phyloP scores from a whole-genome alignment of 2,888 invertebrate genomes.

The Parnassius smintheus region DNA sequence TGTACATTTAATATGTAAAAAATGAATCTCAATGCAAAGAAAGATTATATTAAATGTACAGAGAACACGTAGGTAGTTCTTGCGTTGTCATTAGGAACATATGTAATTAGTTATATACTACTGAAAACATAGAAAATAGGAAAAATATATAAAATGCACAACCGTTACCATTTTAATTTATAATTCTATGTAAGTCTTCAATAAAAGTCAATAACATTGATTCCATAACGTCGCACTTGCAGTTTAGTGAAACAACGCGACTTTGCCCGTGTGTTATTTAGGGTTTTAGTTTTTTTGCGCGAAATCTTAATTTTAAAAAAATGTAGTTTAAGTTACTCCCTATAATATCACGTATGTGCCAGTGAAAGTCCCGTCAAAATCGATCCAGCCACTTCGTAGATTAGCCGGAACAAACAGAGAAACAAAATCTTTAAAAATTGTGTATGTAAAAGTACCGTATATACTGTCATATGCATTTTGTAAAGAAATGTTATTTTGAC shows the following conservation, averaged over 20 bases:
- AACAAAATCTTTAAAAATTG: too few species aligned
- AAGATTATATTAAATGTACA: conserved; percentile 60
- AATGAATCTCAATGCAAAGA: conserved; percentile 55
- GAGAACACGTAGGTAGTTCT: conserved; percentile 44
- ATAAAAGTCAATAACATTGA: conserved; percentile 32
- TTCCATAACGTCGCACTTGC: conserved; percentile 1
- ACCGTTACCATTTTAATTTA: conserved; percentile 52
- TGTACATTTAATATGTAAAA: conserved; percentile 55
- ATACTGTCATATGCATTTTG: too few species aligned
- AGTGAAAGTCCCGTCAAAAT: too few species aligned
- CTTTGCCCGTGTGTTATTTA: too few species aligned
- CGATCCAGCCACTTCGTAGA: too few species aligned
- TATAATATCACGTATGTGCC: too few species aligned
- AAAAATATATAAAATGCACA: conserved; percentile 63
- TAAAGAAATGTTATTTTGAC: too few species aligned
- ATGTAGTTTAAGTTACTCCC: too few species aligned
- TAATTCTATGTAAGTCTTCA: conserved; percentile 51
- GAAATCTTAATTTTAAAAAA: too few species aligned
- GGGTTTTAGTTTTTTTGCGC: too few species aligned
- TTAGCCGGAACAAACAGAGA: too few species aligned
- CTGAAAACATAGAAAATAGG: conserved; percentile 56
- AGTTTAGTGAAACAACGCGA: conserved; percentile 17
- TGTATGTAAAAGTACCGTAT: too few species aligned
- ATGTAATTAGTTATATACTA: conserved; percentile 55
- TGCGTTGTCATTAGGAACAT: conserved; percentile 57